Base-by-base conservation (phyloP, 2,113 vertebrate species). In the Camelus bactrianus region DNA sequence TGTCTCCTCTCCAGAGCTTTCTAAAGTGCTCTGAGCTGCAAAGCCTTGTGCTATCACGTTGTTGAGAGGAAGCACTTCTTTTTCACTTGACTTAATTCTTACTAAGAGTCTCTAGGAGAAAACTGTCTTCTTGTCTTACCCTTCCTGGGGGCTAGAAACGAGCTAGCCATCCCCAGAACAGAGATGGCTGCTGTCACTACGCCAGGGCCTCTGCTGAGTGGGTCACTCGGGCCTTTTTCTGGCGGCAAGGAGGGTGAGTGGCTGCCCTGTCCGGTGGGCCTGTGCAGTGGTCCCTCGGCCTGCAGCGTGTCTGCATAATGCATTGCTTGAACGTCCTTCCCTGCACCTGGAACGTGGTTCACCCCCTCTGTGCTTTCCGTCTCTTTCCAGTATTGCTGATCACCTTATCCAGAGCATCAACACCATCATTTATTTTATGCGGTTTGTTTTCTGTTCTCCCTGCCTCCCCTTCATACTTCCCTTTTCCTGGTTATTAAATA, bases 1-100 rank as follows among this genome's bases (percentile, higher is more conserved):
- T 12, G 20, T 92, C 35, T 91, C 64, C 14, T 84, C 54, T 81
- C 32, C 9, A 22, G 48, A 64, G 26, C 11, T n/a, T 28, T 28
- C 62, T 16, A 0, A 5, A 5, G 22, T 28, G 8, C 54, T 60
- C 54, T 0, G 1, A 32, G 35, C 62, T 30, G 2, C 22, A 10
- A 5, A 22, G 56, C n/a, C 69, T 60, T 20, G 16, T 24, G 32
- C 35, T 42, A 38, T 56, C 38, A 19, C 62, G n/a, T 4, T 12
- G 35, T 50, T 58, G 19, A 54, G 35, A 35, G 72, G 35, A 26
- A 67, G 30, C 22, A 11, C 30, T 32, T 65, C 52, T 79, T 65
- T 93, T 6, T 62, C 17, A 60, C 10, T 64, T 8, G 64, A 54
- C 5, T 90, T 52, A 19, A 30, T 46, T 85, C 28, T 89, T 73